A percentile compares a stretch with the other conserved stretches of the same genome.
Evolutionary conservation across 2,113 vertebrate genomes (phyloP).

Genomic region (Phalacrocorax carbo): DNA sequence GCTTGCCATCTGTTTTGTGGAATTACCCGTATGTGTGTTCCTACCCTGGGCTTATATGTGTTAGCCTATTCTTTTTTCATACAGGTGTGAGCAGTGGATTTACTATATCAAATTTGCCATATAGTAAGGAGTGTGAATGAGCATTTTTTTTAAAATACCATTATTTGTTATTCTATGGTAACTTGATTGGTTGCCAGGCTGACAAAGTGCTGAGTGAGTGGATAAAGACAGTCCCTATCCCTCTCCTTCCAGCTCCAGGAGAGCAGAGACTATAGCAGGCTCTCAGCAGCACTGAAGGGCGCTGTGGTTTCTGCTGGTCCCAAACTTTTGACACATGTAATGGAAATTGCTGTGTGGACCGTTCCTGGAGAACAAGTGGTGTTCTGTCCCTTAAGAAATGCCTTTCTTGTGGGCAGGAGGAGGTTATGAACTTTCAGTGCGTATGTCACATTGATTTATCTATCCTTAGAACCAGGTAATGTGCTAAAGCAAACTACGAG

Average conservation of each 20-base stretch:
- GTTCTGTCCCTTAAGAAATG: neutral
- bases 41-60: neutral
- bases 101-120: neutral
- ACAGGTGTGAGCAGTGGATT: neutral
- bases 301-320: neutral
- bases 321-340: neutral
- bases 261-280: neutral
- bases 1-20: neutral
- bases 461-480: neutral
- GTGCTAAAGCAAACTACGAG: neutral
- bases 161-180: neutral
- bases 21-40: neutral
- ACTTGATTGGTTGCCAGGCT: neutral
- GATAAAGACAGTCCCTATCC: neutral
- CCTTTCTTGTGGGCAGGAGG: neutral
- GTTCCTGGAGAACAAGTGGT: neutral
- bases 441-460: neutral
- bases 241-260: neutral
- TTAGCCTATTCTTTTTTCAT: neutral
- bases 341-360: neutral
- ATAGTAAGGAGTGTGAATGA: neutral
- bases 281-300: neutral
- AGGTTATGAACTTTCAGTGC: neutral
- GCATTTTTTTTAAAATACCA: neutral
- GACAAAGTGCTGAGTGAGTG: neutral